These are phyloP conservation scores for Scalopus aquaticus DNA, from an alignment of 2,113 vertebrate species.

Conservation along the genomic window DNA sequence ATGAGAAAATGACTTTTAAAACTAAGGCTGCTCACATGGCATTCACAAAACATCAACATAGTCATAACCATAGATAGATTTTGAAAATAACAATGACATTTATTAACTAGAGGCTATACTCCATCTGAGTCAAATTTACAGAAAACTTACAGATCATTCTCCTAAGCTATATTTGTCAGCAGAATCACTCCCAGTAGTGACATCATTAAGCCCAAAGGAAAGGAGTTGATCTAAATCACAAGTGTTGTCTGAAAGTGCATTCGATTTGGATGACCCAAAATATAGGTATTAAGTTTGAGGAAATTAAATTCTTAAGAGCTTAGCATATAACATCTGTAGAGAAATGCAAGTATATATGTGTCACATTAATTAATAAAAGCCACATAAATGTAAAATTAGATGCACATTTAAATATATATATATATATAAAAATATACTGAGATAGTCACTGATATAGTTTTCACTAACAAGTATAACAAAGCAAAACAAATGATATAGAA, in stretches of 20 bases:
- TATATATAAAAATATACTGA: background rate
- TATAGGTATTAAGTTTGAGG: conserved; percentile 23
- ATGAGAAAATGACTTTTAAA: background rate
- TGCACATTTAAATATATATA: background rate
- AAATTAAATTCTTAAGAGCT: conserved; percentile 20
- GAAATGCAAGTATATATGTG: background rate
- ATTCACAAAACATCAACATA: background rate
- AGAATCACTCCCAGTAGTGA: background rate
- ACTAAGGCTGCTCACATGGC: background rate
- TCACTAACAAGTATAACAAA: conserved; percentile 10
- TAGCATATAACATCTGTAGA: background rate
- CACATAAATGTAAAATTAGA: background rate
- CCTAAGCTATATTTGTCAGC: background rate
- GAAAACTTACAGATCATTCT: conserved; percentile 32
- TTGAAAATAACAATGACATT: conserved; percentile 27
- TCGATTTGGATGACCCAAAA: background rate
- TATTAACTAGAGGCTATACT: background rate
- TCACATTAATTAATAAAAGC: background rate
- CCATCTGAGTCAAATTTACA: background rate
- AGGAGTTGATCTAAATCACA: conserved; percentile 6
- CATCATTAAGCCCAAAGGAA: conserved; percentile 16
- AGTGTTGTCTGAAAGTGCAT: background rate
- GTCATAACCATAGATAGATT: background rate
- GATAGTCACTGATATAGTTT: background rate
- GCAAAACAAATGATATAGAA: background rate